These are phyloP conservation scores for Microplitis manilae DNA, from an alignment of 2,888 invertebrate genomes.

Conservation along the genomic window DNA sequence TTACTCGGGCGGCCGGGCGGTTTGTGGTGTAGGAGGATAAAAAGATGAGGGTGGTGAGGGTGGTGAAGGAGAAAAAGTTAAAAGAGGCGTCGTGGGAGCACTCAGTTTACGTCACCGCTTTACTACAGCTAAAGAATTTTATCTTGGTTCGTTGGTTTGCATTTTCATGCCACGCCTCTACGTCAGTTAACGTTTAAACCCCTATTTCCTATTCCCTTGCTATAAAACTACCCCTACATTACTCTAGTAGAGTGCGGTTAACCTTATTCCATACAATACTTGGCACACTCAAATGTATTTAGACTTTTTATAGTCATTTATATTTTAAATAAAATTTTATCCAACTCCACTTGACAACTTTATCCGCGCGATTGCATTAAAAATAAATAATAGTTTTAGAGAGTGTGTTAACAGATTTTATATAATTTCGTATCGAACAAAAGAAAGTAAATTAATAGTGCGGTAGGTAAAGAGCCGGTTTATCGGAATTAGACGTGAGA, in stretches of 20 bases:
- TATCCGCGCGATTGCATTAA: neutral
- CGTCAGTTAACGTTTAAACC: slow-evolving; percentile 37
- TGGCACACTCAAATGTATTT: neutral
- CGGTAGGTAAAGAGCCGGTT: slow-evolving; percentile 7
- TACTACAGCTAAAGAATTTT: slow-evolving; percentile 66
- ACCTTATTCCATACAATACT: neutral
- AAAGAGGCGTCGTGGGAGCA: slow-evolving; percentile 52
- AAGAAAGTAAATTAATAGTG: slow-evolving; percentile 13
- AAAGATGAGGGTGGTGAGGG: slow-evolving; percentile 5
- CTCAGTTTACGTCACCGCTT: slow-evolving; percentile 69
- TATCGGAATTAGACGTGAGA: slow-evolving; percentile 24
- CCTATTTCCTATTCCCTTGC: neutral
- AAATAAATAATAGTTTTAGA: neutral
- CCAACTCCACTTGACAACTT: slow-evolving; percentile 24
- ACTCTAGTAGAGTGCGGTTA: neutral
- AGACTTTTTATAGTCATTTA: neutral
- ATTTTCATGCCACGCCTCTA: slow-evolving; percentile 62
- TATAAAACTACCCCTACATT: neutral
- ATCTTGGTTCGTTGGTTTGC: slow-evolving; percentile 65
- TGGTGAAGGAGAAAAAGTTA: slow-evolving; percentile 9
- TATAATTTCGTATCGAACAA: slow-evolving; percentile 14
- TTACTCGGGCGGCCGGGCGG: neutral
- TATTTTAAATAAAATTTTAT: neutral
- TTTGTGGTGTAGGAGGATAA: slow-evolving; percentile 7
- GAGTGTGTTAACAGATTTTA: neutral